A percentile compares a stretch with the other conserved stretches of the same genome.
Evolutionary conservation across 1,140 invertebrate genomes (phyloP).

Genomic region (Drosophila pseudoananassae): DNA sequence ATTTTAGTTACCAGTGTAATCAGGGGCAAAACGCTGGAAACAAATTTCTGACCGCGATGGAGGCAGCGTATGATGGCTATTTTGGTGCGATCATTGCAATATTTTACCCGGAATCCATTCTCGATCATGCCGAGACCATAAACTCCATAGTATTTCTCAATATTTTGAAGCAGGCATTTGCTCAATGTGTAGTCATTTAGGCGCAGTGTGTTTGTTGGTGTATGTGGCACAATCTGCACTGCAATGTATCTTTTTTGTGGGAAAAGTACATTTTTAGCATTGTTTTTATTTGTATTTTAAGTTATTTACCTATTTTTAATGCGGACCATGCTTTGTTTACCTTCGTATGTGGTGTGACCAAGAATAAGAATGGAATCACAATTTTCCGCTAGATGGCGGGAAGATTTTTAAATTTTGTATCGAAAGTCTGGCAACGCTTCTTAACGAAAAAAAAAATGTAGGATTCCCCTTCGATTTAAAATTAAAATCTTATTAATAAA

Average conservation of each 20-base stretch:
- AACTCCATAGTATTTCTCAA: conserved; percentile 89
- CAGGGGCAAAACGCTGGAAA: conserved; percentile 88
- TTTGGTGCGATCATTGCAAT: conserved; percentile 90
- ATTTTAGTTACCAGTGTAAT: conserved; percentile 84
- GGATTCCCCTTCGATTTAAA: background rate
- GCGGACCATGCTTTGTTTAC: conserved; percentile 86
- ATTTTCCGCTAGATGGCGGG: background rate
- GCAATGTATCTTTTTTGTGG: conserved; percentile 86
- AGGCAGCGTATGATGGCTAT: conserved; percentile 89
- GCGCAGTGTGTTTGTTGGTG: conserved; percentile 84
- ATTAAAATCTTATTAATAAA: too few species aligned
- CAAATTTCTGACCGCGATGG: conserved; percentile 89
- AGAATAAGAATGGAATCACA: background rate
- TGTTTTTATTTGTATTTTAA: conserved; percentile 22
- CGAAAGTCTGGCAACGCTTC: background rate
- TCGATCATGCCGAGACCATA: conserved; percentile 88
- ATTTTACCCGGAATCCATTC: conserved; percentile 90
- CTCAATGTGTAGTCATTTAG: conserved; percentile 86
- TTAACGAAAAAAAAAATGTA: background rate
- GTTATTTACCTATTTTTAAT: conserved; percentile 88
- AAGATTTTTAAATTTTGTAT: background rate
- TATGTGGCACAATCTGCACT: conserved; percentile 85
- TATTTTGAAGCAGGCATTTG: conserved; percentile 86
- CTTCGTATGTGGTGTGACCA: background rate
- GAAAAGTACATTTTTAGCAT: conserved; percentile 11